phyloP scores from a whole-genome alignment of 2,113 vertebrate species.

The Phalacrocorax pelagicus region DNA sequence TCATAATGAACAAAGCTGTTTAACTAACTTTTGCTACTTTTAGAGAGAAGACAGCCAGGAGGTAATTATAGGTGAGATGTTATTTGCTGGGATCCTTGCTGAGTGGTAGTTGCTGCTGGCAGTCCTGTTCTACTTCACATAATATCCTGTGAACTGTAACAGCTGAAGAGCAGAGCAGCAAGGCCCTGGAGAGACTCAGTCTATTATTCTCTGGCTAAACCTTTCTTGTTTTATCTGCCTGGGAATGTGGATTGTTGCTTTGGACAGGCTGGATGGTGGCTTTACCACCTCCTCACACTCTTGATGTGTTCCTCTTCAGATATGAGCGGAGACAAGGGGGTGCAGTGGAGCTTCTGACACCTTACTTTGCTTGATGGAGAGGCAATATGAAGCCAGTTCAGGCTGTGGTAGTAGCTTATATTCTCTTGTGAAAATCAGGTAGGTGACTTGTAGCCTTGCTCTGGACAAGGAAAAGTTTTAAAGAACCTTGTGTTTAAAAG shows the following conservation, averaged over 20 bases:
- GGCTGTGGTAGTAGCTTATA: neutral
- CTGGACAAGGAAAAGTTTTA: neutral
- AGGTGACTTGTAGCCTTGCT: neutral
- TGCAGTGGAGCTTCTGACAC: neutral
- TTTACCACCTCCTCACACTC: neutral
- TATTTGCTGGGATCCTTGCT: neutral
- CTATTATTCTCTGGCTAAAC: neutral
- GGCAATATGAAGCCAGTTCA: neutral
- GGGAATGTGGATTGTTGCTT: neutral
- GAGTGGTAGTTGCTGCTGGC: neutral
- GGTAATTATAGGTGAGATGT: neutral
- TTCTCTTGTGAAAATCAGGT: neutral
- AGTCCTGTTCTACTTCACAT: neutral
- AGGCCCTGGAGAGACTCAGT: neutral
- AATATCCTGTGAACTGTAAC: neutral
- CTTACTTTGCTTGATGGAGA: neutral
- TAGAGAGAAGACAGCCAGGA: neutral
- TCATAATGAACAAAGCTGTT: slow-evolving; percentile 12
- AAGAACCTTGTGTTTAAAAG: neutral
- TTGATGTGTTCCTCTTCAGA: neutral
- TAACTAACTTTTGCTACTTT: slow-evolving; percentile 12
- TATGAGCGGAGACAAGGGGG: neutral
- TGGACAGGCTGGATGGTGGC: neutral
- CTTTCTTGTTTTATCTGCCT: neutral
- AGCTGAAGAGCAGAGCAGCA: neutral